These are phyloP conservation scores for Hippocampus abdominalis DNA, from an alignment of 2,113 vertebrate species.

Conservation along the genomic window DNA sequence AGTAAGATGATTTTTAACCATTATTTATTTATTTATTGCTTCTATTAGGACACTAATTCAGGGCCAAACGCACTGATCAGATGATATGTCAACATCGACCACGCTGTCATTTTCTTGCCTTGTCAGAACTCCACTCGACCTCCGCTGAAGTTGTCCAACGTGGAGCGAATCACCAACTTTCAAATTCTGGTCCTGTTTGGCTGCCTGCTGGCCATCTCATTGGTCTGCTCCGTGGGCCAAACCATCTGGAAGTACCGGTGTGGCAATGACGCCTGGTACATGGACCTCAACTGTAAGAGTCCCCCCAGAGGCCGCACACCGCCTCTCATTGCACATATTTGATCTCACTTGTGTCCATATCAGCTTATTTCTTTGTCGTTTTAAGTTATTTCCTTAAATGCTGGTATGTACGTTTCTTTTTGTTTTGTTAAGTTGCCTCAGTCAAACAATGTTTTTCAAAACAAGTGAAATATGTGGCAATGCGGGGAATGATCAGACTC, in stretches of 20 bases:
- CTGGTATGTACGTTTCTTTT: conserved; percentile 64
- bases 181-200: conserved; percentile 96
- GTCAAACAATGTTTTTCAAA: conserved; percentile 70
- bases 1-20: too few species aligned
- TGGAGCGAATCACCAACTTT: conserved; percentile 96
- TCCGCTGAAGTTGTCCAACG: conserved; percentile 95
- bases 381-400: conserved; percentile 63
- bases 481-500: conserved; percentile 68
- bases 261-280: conserved; percentile 92
- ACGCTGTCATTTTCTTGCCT: conserved; percentile 11
- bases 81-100: background rate
- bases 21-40: background rate
- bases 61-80: background rate
- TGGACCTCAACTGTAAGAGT: conserved; percentile 94
- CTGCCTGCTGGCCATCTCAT: conserved; percentile 93
- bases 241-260: conserved; percentile 93
- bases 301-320: conserved; percentile 20
- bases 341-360: conserved; percentile 71
- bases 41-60: background rate
- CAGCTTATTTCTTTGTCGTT: conserved; percentile 68
- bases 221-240: conserved; percentile 92
- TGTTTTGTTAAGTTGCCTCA: conserved; percentile 65
- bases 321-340: conserved; percentile 62
- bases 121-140: conserved; percentile 93
- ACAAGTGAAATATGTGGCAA: conserved; percentile 78